Evolutionary conservation across 2,113 vertebrate genomes (phyloP).

Genomic region (Xerus inauris): DNA sequence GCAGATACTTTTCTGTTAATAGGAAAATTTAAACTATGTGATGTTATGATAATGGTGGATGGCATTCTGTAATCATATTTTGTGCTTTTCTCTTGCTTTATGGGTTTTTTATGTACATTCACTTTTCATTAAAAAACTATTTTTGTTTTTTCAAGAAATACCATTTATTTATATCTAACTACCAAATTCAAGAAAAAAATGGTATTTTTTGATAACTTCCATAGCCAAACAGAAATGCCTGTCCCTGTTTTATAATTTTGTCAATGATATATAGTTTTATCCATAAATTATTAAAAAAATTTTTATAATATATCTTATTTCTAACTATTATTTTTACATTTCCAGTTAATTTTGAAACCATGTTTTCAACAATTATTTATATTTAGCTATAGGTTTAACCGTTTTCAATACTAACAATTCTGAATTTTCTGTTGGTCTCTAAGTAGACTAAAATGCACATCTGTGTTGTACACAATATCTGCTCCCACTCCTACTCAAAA

Average conservation of each 20-base stretch:
- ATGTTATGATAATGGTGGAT: not conserved
- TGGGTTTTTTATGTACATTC: not conserved
- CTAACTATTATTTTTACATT: not conserved
- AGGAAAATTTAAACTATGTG: not conserved
- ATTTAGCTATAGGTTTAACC: not conserved
- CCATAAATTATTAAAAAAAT: constrained; percentile 10
- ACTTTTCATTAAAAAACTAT: not conserved
- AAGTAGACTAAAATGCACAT: not conserved
- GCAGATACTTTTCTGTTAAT: constrained; percentile 26
- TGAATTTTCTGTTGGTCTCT: not conserved
- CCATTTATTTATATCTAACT: not conserved
- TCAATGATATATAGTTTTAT: not conserved
- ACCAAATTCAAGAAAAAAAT: not conserved
- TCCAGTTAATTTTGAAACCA: not conserved
- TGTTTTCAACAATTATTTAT: not conserved
- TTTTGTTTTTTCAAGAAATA: not conserved
- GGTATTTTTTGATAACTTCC: not conserved
- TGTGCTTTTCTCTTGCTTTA: not conserved
- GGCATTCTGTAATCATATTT: not conserved
- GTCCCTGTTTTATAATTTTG: not conserved
- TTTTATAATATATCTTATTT: not conserved
- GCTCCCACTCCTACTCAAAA: not conserved
- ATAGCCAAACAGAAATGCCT: not conserved
- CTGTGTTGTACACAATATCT: not conserved
- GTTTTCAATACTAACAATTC: not conserved